Percentiles rank a stretch among this genome's conserved stretches.
These are phyloP conservation scores for Acanthurus lineatus DNA, from an alignment of 2,797 vertebrate species.

Conservation along the genomic window DNA sequence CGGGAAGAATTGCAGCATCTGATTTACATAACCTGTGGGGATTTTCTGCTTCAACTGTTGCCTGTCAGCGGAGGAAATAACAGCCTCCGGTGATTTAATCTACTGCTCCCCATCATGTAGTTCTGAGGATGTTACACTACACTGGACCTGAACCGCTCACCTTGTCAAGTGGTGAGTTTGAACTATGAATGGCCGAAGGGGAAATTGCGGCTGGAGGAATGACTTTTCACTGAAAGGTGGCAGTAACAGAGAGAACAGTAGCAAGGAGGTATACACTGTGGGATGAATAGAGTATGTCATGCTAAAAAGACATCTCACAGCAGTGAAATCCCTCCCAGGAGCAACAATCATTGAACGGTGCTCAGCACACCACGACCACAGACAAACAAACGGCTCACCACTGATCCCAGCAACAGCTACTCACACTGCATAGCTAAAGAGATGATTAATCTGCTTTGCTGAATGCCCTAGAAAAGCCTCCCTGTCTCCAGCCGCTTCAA, in stretches of 20 bases:
- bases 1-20: slow-evolving; percentile 43
- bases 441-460: slow-evolving; percentile 77
- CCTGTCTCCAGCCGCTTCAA: slow-evolving; percentile 68
- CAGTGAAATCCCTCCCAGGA: slow-evolving; percentile 63
- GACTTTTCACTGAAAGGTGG: slow-evolving; percentile 42
- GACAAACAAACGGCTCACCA: slow-evolving; percentile 70
- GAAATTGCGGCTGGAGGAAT: slow-evolving; percentile 46
- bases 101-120: slow-evolving; percentile 32
- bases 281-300: slow-evolving; percentile 35
- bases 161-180: slow-evolving; percentile 55
- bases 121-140: slow-evolving; percentile 49
- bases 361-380: slow-evolving; percentile 62
- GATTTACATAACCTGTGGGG: slow-evolving; percentile 62
- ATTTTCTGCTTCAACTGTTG: slow-evolving; percentile 57
- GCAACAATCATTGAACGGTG: slow-evolving; percentile 68
- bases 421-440: slow-evolving; percentile 74
- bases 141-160: slow-evolving; percentile 46
- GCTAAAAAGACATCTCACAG: slow-evolving; percentile 57
- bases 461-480: slow-evolving; percentile 70
- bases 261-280: slow-evolving; percentile 35
- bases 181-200: slow-evolving; percentile 57
- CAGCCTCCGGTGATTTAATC: slow-evolving; percentile 66
- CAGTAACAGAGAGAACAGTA: slow-evolving; percentile 27
- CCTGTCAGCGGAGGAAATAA: slow-evolving; percentile 64
- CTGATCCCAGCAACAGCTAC: slow-evolving; percentile 71